phyloP scores from a whole-genome alignment of 2,888 invertebrate genomes.

The Poecilus cupreus region DNA sequence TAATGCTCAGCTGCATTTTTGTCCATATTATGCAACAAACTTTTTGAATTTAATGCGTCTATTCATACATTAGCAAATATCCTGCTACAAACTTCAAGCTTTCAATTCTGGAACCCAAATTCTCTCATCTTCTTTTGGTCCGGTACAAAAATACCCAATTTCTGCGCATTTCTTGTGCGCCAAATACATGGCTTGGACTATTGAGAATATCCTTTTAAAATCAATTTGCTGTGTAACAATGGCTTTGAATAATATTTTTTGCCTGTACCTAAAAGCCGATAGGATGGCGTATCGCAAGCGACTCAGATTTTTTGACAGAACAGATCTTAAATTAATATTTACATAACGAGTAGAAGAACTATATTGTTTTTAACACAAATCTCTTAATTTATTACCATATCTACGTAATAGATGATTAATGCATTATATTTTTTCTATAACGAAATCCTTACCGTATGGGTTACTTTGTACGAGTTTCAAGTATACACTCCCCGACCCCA shows the following conservation, averaged over 20 bases:
- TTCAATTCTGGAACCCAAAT: neutral
- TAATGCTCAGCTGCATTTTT: no score
- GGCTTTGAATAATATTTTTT: neutral
- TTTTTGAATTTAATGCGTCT: no score
- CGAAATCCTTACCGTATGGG: neutral
- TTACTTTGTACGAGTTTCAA: neutral
- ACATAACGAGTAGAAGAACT: neutral
- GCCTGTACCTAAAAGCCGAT: neutral
- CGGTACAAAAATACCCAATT: neutral
- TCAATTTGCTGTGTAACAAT: neutral
- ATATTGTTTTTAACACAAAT: neutral
- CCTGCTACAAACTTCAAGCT: neutral
- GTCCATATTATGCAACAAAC: no score
- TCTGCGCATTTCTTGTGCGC: neutral
- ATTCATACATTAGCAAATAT: neutral
- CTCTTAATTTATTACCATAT: neutral
- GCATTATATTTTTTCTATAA: neutral
- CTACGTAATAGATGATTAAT: neutral
- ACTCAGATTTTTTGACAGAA: neutral
- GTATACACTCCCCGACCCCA: neutral
- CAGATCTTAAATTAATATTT: neutral
- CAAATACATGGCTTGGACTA: neutral
- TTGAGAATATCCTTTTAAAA: neutral
- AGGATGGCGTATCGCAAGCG: neutral
- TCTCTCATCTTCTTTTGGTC: conserved; percentile 2